phyloP scores from a whole-genome alignment of 2,797 vertebrate species.

The Gobionotothen gibberifrons region DNA sequence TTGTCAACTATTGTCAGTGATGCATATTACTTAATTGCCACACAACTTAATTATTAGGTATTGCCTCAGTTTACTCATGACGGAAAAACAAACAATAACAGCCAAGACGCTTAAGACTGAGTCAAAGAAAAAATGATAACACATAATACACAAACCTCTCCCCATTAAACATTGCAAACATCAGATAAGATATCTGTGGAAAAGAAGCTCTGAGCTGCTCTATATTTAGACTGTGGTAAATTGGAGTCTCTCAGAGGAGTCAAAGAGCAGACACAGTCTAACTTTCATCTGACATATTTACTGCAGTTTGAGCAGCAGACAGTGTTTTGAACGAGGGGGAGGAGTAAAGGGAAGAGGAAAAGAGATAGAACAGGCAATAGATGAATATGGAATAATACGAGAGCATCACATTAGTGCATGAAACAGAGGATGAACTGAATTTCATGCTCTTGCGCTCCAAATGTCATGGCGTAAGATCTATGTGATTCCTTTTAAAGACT shows the following conservation, averaged over 20 bases:
- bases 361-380: conserved; percentile 58
- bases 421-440: conserved; percentile 44
- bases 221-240: conserved; percentile 36
- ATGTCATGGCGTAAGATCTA: conserved; percentile 8
- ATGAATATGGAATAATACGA: conserved; percentile 42
- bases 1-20: conserved; percentile 40
- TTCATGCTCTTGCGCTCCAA: conserved; percentile 39
- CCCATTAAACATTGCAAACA: too few relatives aligned
- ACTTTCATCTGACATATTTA: conserved; percentile 52
- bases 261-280: conserved; percentile 59
- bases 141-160: too few relatives aligned
- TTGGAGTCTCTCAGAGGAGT: conserved; percentile 42
- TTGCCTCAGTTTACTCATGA: too few relatives aligned
- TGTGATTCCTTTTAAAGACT: conserved; percentile 2
- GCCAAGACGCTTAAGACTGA: too few relatives aligned
- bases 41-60: too few relatives aligned
- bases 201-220: conserved; percentile 40
- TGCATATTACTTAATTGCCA: conserved; percentile 20
- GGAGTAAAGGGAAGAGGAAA: conserved; percentile 13
- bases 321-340: conserved; percentile 32
- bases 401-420: conserved; percentile 27
- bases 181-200: background rate
- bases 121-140: too few relatives aligned
- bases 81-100: too few relatives aligned
- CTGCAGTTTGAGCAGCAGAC: conserved; percentile 35